Percentiles rank a stretch among this genome's conserved stretches.
Evolutionary conservation across 2,888 invertebrate genomes (phyloP).

Genomic region (Dolichopus griseipennis): DNA sequence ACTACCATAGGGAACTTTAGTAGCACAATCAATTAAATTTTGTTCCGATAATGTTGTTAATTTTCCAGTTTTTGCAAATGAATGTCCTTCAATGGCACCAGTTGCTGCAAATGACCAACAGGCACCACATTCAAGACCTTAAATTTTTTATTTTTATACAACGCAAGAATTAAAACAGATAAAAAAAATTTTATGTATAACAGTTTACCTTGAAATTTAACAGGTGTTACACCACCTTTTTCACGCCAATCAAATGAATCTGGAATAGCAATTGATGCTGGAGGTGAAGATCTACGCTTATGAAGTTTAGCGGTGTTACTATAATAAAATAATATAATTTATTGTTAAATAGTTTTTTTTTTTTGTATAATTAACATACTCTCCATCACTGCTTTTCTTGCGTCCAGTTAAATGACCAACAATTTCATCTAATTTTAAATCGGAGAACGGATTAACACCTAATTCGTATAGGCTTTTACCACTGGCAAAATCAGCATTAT

Average conservation of each 20-base stretch:
- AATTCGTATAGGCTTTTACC: constrained; percentile 29
- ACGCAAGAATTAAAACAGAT: too few species aligned
- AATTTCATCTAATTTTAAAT: constrained; percentile 33
- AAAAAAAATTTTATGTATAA: constrained; percentile 18
- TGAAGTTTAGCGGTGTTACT: constrained; percentile 19
- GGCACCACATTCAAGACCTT: constrained; percentile 33
- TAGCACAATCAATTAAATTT: constrained; percentile 38
- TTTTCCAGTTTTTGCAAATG: constrained; percentile 34
- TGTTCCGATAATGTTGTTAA: constrained; percentile 37
- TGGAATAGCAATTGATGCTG: constrained; percentile 25
- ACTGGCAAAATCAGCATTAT: constrained; percentile 29
- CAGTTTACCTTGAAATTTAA: constrained; percentile 37
- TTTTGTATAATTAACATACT: constrained; percentile 31
- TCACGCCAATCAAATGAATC: constrained; percentile 40
- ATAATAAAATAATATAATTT: constrained; percentile 9
- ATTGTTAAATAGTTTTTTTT: not conserved
- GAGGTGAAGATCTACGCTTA: constrained; percentile 23
- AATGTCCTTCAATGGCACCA: constrained; percentile 41
- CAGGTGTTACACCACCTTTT: constrained; percentile 38
- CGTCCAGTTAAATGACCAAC: constrained; percentile 32
- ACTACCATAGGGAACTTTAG: constrained; percentile 27
- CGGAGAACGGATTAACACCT: constrained; percentile 35
- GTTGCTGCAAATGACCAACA: constrained; percentile 41
- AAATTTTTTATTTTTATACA: not conserved
- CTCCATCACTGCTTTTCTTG: constrained; percentile 30